Evolutionary conservation across 2,888 invertebrate genomes (phyloP), one percentile per base, ranked within the genome.

Genomic region (Amiota communis): DNA sequence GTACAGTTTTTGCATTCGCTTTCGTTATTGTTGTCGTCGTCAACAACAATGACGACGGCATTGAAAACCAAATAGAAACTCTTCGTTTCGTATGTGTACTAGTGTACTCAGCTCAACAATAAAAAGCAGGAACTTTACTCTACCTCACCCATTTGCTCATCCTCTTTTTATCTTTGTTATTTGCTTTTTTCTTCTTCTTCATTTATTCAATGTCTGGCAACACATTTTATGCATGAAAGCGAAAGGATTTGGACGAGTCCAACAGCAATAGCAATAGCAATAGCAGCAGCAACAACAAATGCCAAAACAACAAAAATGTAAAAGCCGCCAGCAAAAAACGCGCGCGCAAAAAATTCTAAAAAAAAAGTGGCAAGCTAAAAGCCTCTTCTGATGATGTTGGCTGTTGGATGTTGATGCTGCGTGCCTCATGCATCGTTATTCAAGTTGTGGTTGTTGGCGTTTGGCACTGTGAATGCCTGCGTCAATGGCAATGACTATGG

Each of bases 211-310:
- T 53, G 76, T 79, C 76, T 75, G 75, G 76, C 77, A 79, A 78
- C 17, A 77, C 84, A 86, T 87, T 87, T 83, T 86, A 86, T 87
- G 88, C 87, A 87, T 88, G 89, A 88, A 89, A 88, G 89, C 89
- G 88, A 88, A 88, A 88, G 88, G 88, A 88, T 88, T 87, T 88
- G 79, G 80, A 78, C 84, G 81, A 81, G 82, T 80, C 82, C 81
- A 81, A 84, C 80, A 84, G 79, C 86, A 84, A 4, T 15, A n/a
- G 10, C 57, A n/a, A 6, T 15, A 4, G 15, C 57, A n/a, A 1
- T 6, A 15, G 10, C 57, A 84, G 84, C 78, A 84, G 79, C 79
- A 79, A 78, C 82, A 76, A 80, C 49, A 51, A 12, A 13, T 2
- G 53, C 68, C 17, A 17, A 12, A 53, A 68, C 53, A 36, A 36